phyloP scores from a whole-genome alignment of 2,113 vertebrate species.

The Arvicanthis niloticus region DNA sequence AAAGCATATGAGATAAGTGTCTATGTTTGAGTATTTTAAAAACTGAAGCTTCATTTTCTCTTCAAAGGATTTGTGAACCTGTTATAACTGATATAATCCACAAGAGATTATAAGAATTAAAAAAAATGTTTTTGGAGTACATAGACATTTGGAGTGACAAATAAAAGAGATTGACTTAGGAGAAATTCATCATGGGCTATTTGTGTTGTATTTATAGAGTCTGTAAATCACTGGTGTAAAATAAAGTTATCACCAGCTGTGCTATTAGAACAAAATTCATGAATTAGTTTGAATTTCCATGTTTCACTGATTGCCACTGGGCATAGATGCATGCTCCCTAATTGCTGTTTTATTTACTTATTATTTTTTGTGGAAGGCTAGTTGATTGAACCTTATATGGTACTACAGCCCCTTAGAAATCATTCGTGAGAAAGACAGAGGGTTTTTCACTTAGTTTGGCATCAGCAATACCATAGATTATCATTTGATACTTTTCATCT shows the following conservation, averaged over 20 bases:
- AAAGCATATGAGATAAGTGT: background rate
- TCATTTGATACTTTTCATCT: background rate
- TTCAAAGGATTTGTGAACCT: background rate
- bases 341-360: background rate
- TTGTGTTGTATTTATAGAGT: background rate
- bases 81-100: background rate
- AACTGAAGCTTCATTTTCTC: background rate
- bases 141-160: background rate
- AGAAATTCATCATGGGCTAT: background rate
- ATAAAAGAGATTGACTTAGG: background rate
- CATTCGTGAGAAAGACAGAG: background rate
- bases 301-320: background rate
- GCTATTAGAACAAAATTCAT: slow-evolving; percentile 18
- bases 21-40: background rate
- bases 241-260: background rate
- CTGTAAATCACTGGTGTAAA: background rate
- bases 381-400: background rate
- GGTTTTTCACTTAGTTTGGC: background rate
- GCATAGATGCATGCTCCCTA: background rate
- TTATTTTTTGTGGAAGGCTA: background rate
- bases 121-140: background rate
- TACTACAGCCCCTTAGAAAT: background rate
- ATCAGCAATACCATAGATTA: background rate
- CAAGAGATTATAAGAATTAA: background rate
- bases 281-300: background rate